Conservation (phyloP, 2,113 vertebrate genomes). For the Spermophilus dauricus region DNA sequence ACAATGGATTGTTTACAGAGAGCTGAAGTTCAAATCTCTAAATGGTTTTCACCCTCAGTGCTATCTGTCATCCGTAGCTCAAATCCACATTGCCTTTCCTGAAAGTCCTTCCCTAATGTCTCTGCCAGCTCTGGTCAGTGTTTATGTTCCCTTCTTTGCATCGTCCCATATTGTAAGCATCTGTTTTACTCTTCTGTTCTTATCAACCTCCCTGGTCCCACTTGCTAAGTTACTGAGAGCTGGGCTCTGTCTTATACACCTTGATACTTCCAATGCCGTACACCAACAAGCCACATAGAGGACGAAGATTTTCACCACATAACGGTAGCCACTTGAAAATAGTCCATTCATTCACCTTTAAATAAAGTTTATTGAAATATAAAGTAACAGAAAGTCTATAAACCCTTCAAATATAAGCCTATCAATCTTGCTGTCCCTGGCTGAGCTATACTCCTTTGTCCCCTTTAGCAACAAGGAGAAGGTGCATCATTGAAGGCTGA, state of each 20-base stretch:
- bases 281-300: not conserved
- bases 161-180: rapidly evolving
- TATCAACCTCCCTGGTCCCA: not conserved
- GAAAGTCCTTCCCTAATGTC: not conserved
- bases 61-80: not conserved
- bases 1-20: conserved; percentile 35
- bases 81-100: not conserved
- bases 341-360: not conserved
- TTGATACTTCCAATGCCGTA: not conserved
- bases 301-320: not conserved
- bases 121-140: not conserved
- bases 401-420: not conserved
- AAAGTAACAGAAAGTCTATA: not conserved
- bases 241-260: too few relatives aligned
- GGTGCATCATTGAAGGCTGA: not conserved
- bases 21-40: conserved; percentile 22
- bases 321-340: not conserved
- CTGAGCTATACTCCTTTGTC: not conserved
- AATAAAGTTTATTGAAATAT: not conserved
- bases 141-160: not conserved
- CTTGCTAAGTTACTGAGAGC: not conserved
- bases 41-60: not conserved
- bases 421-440: not conserved
- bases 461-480: not conserved
- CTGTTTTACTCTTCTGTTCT: not conserved